phyloP scores from a whole-genome alignment of 2,797 vertebrate species.

The Siniperca undulata region DNA sequence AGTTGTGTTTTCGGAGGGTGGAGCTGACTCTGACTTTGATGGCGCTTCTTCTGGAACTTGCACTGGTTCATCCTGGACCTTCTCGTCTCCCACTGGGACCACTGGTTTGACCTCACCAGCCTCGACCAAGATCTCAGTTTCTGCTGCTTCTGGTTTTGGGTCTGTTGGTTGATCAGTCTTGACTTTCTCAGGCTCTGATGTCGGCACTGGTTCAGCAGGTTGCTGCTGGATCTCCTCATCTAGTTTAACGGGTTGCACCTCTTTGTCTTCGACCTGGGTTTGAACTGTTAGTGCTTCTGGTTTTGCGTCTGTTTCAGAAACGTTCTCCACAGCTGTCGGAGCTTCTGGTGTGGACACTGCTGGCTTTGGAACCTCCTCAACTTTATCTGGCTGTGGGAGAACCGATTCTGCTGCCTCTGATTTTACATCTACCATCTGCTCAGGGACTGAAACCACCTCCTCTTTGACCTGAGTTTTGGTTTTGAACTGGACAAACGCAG shows the following conservation, averaged over 20 bases:
- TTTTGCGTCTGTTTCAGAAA: background rate
- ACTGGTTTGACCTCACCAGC: conserved; percentile 29
- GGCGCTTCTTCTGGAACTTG: conserved; percentile 12
- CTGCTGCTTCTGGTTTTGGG: background rate
- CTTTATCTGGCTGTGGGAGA: conserved; percentile 6
- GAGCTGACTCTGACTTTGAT: background rate
- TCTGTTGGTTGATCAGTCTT: background rate
- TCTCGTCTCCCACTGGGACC: background rate
- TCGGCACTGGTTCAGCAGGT: background rate
- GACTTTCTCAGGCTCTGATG: conserved; percentile 18
- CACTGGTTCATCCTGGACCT: conserved; percentile 8
- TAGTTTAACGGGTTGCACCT: conserved; percentile 15
- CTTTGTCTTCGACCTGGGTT: conserved; percentile 15
- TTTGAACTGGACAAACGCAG: conserved; percentile 56
- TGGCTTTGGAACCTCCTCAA: conserved; percentile 25
- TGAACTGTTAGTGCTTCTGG: conserved; percentile 4
- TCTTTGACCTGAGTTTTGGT: conserved; percentile 33
- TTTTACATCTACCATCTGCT: conserved; percentile 15
- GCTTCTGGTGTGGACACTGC: conserved; percentile 5
- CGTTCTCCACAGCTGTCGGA: conserved; percentile 20
- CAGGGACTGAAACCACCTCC: conserved; percentile 3
- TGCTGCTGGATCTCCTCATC: conserved; percentile 26
- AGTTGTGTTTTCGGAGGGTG: background rate
- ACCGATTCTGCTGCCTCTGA: conserved; percentile 15
- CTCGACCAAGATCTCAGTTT: background rate